Evolutionary conservation across 1,140 invertebrate species (phyloP).

Genomic region (Artemia franciscana): DNA sequence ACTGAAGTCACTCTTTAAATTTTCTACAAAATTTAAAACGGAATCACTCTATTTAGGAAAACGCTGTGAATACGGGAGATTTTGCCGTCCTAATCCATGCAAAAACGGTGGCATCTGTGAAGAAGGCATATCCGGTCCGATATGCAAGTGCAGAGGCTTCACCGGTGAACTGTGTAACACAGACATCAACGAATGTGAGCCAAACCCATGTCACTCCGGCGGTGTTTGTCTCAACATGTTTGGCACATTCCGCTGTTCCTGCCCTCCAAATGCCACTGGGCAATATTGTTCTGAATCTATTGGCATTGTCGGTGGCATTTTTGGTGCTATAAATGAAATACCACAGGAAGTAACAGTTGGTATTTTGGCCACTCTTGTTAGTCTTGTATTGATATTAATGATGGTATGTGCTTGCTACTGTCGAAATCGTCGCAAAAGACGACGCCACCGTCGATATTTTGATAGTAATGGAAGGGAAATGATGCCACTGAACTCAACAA

Average conservation of each 20-base stretch:
- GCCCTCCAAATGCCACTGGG: slow-evolving; percentile 50
- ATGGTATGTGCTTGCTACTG: slow-evolving; percentile 17
- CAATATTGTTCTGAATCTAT: slow-evolving; percentile 36
- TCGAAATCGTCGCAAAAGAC: slow-evolving; percentile 14
- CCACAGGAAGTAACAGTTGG: slow-evolving; percentile 37
- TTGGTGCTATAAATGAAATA: slow-evolving; percentile 18
- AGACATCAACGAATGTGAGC: slow-evolving; percentile 51
- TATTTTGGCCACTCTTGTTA: slow-evolving; percentile 29
- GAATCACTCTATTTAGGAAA: slow-evolving; percentile 1
- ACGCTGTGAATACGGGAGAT: slow-evolving; percentile 56
- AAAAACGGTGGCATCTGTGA: slow-evolving; percentile 58
- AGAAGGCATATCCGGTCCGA: slow-evolving; percentile 48
- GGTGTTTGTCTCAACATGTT: slow-evolving; percentile 61
- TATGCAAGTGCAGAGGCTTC: slow-evolving; percentile 51
- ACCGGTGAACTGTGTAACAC: slow-evolving; percentile 46
- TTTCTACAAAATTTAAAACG: background rate
- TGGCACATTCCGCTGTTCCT: slow-evolving; percentile 44
- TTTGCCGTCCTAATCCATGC: slow-evolving; percentile 53
- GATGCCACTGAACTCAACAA: slow-evolving; percentile 24
- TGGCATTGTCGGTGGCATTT: slow-evolving; percentile 24
- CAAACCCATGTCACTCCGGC: slow-evolving; percentile 43
- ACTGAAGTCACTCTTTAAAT: background rate
- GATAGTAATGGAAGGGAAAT: slow-evolving; percentile 11
- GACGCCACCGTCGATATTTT: slow-evolving; percentile 7
- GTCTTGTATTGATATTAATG: slow-evolving; percentile 27